Base-by-base conservation (phyloP, 2,113 vertebrate species). In the Hipposideros armiger region DNA sequence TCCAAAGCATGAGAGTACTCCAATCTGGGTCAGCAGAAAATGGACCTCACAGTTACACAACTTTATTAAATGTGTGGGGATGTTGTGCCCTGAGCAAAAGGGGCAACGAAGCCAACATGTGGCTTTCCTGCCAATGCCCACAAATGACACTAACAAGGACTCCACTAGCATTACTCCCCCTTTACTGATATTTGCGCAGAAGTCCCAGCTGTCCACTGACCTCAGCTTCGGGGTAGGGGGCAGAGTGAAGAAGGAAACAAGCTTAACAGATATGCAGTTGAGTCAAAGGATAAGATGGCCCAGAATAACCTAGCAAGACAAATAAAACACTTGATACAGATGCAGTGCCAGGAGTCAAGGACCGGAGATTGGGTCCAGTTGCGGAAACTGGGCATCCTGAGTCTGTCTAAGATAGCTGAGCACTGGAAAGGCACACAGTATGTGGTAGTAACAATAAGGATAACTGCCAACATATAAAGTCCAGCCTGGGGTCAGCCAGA, bases 311-410 rank as follows among this genome's bases (percentile, higher is more conserved):
- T 82, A 93, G 67, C 60, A 95, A 95, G 93, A 96, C 91, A 96
- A 95, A 95, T 93, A 96, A 93, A 96, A 62, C 95, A 93, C 76
- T 95, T 94, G 96, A 88, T 95, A 84, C 76, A 94, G 84, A 70
- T 95, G 30, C 5, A 0, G 45, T 97, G 97, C 95, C 96, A 97
- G 76, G 91, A 96, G 72, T 92, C 82, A 92, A 92, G 81, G 85
- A 97, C 97, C 72, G 82, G 97, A 97, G 91, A 96, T 96, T 95
- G 89, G 88, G 85, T 97, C 77, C 67, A 97, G 67, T 94, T 97
- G 89, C 22, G 86, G 97, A 97, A 97, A 97, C 91, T 97, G 96
- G 91, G 96, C 91, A 96, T 97, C 93, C 96, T 97, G 77, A 89
- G 77, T 95, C 86, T 62, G 81, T 91, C 91, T 95, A 97, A 96